Base-by-base conservation (phyloP, 1,140 invertebrate species). In the Carcinoscorpius rotundicauda region DNA sequence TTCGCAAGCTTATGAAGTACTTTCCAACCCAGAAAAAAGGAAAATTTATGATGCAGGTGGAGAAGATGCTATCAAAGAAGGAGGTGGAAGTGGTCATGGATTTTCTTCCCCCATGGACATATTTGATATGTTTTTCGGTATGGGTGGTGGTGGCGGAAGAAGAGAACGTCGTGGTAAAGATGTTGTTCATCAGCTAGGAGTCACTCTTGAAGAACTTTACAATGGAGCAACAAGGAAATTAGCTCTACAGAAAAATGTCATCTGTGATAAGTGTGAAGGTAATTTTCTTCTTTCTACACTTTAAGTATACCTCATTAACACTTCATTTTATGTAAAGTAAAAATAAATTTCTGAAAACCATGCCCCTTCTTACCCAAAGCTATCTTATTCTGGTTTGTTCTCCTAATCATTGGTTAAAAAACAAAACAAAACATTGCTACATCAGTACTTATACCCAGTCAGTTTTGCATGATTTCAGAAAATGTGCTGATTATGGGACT, bases 101-200 rank as follows among this genome's bases (percentile, higher is more conserved):
- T 84, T 93, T 79, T 88, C 93, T 10, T 95, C 93, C 58, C 96
- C 97, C 0, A 97, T 98, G 92, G 97, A 99, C 77, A 87, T 99
- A 67, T 99, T 99, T 78, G 93, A 99, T 71, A 96, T 98, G 89
- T 97, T 99, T 84, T 99, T 99, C 75, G 86, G 87, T 0, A 80
- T 79, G 61, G 84, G 85, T 50, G 81, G 84, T 68, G 81, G 83
- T 60, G 82, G 86, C 10, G 71, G 76, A n/a, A 58, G 76, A 29
- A 76, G 81, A 3, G 74, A 76, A 48, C 62, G 71, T 73, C 86
- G 86, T 72, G 93, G 90, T 58, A 96, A 96, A 75, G 93, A 99
- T 81, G 89, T 97, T 6, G 84, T 97, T 58, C 96, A 98, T 79
- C 92, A 96, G 72, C 78, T 99, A 58, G 85, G 83, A 63, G 94